These are phyloP conservation scores for Luehdorfia chinensis DNA, from an alignment of 1,140 invertebrate genomes.

Conservation along the genomic window DNA sequence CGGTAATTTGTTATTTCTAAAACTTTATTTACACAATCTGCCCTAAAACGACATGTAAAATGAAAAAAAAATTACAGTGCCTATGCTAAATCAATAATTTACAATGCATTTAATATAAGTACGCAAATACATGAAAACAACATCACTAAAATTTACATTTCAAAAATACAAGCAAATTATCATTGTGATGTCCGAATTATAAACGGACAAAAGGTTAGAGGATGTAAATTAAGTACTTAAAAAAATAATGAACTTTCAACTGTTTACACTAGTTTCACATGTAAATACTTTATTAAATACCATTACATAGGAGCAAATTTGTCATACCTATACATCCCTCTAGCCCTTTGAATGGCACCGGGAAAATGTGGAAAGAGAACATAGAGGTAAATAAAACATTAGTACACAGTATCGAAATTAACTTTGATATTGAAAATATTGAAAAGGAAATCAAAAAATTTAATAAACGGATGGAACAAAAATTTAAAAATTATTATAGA, in stretches of 20 bases:
- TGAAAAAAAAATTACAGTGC: too few species aligned
- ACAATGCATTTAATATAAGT: too few species aligned
- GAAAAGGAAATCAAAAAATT: constrained; percentile 6
- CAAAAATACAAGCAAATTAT: constrained; percentile 11
- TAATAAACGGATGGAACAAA: too few species aligned
- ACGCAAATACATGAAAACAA: too few species aligned
- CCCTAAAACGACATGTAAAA: too few species aligned
- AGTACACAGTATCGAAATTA: constrained; percentile 9
- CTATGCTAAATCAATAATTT: too few species aligned
- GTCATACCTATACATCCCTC: constrained; percentile 69
- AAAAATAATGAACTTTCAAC: constrained; percentile 12
- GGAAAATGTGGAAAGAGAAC: constrained; percentile 36
- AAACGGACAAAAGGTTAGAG: constrained; percentile 64
- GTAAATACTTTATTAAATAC: constrained; percentile 4
- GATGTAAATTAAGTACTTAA: constrained; percentile 42
- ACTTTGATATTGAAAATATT: not conserved
- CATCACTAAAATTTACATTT: too few species aligned
- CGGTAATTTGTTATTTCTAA: too few species aligned
- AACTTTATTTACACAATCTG: too few species aligned
- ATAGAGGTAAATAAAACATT: constrained; percentile 31
- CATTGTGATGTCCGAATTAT: constrained; percentile 20
- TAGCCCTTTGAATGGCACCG: constrained; percentile 63
- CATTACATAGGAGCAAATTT: constrained; percentile 14
- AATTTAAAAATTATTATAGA: too few species aligned
- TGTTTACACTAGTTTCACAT: constrained; percentile 17